phyloP scores from a whole-genome alignment of 2,888 invertebrate genomes.

The Apamea monoglypha region DNA sequence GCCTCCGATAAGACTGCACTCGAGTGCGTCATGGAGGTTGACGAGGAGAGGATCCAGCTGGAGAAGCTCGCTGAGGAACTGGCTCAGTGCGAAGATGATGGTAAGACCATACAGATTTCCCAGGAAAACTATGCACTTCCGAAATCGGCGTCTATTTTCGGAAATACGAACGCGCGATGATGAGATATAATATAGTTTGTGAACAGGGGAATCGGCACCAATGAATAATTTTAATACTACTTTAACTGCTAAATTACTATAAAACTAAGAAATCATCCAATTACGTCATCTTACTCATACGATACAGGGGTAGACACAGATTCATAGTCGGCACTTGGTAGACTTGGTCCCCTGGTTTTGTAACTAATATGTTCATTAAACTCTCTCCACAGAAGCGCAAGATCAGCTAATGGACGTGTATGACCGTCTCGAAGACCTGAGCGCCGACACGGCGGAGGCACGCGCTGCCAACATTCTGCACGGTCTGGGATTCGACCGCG shows the following conservation, averaged over 20 bases:
- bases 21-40: slow-evolving; percentile 99
- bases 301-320: too few species aligned
- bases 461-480: slow-evolving; percentile 98
- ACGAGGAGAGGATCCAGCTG: slow-evolving; percentile 96
- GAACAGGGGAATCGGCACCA: too few species aligned
- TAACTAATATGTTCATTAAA: not conserved
- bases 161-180: not conserved
- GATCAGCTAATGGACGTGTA: slow-evolving; percentile 99
- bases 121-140: not conserved
- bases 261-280: not conserved
- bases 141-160: not conserved
- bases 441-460: slow-evolving; percentile 98
- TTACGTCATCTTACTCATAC: not conserved
- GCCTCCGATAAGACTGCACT: slow-evolving; percentile 99
- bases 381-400: slow-evolving; percentile 92
- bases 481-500: slow-evolving; percentile 98
- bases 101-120: slow-evolving; percentile 78
- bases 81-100: slow-evolving; percentile 96
- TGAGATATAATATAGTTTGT: not conserved
- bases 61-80: slow-evolving; percentile 98
- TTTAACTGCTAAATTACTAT: not conserved
- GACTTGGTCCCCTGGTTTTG: not conserved
- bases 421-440: slow-evolving; percentile 98
- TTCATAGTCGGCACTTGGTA: not conserved
- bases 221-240: not conserved